Conservation (phyloP, 2,797 vertebrate genomes). For the Lerista edwardsae region DNA sequence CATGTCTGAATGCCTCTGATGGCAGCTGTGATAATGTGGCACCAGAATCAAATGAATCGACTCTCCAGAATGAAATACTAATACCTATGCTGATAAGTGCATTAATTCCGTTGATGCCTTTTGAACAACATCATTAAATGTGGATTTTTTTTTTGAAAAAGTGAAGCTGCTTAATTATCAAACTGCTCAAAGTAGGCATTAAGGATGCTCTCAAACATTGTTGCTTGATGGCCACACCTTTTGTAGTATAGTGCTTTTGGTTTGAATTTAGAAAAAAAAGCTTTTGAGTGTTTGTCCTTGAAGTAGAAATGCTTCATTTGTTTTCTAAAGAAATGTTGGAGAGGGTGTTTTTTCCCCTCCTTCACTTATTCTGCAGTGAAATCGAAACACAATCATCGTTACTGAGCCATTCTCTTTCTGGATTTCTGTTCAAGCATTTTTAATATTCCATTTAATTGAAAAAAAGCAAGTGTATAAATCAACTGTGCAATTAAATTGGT, state of each 20-base stretch:
- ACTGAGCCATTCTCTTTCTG: slow-evolving; percentile 70
- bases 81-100: slow-evolving; percentile 25
- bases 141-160: slow-evolving; percentile 24
- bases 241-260: slow-evolving; percentile 44
- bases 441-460: slow-evolving; percentile 66
- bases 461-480: slow-evolving; percentile 77
- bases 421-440: slow-evolving; percentile 78
- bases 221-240: slow-evolving; percentile 32
- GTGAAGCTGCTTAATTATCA: slow-evolving; percentile 31
- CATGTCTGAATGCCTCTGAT: slow-evolving; percentile 1
- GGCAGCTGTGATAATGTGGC: rapidly evolving
- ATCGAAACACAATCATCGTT: slow-evolving; percentile 67
- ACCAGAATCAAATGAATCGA: not conserved
- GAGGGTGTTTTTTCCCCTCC: slow-evolving; percentile 1
- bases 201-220: slow-evolving; percentile 27
- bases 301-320: slow-evolving; percentile 49
- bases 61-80: slow-evolving; percentile 5
- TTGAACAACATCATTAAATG: slow-evolving; percentile 33
- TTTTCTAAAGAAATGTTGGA: slow-evolving; percentile 49
- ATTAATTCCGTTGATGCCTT: slow-evolving; percentile 17
- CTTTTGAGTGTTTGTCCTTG: slow-evolving; percentile 61
- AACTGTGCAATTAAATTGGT: slow-evolving; percentile 78
- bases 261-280: slow-evolving; percentile 57
- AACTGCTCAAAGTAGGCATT: slow-evolving; percentile 25
- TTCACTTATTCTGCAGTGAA: slow-evolving; percentile 61